Evolutionary conservation across 2,797 vertebrate genomes (phyloP).

Genomic region (Onychomys leucogaster): DNA sequence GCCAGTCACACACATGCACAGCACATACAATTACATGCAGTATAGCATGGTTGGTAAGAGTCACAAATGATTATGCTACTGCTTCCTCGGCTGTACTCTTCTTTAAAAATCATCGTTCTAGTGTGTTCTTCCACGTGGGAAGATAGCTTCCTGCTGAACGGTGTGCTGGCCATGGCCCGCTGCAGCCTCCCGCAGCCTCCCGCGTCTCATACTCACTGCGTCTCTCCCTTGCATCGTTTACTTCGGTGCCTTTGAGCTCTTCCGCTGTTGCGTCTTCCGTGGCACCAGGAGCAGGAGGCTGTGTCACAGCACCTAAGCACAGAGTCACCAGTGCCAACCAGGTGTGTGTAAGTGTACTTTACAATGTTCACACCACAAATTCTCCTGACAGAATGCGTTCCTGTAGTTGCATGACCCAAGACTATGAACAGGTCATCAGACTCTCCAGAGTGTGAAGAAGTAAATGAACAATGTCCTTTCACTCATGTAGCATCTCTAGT

Average conservation of each 20-base stretch:
- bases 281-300: neutral
- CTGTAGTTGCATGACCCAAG: neutral
- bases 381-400: neutral
- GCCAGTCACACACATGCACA: too few species aligned
- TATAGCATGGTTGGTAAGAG: neutral
- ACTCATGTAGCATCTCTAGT: neutral
- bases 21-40: neutral
- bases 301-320: too few species aligned
- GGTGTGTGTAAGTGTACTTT: neutral
- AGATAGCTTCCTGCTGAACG: neutral
- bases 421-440: neutral
- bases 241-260: neutral
- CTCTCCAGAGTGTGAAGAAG: neutral
- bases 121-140: neutral
- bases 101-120: neutral
- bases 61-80: neutral
- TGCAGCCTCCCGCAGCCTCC: neutral
- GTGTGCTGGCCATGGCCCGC: neutral
- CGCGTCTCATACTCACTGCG: too few species aligned
- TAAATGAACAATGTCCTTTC: neutral
- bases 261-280: neutral
- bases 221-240: neutral
- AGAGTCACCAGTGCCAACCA: neutral
- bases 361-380: neutral
- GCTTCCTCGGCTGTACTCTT: neutral